phyloP scores from a whole-genome alignment of 2,113 vertebrate genomes.

The Entelurus aequoreus region DNA sequence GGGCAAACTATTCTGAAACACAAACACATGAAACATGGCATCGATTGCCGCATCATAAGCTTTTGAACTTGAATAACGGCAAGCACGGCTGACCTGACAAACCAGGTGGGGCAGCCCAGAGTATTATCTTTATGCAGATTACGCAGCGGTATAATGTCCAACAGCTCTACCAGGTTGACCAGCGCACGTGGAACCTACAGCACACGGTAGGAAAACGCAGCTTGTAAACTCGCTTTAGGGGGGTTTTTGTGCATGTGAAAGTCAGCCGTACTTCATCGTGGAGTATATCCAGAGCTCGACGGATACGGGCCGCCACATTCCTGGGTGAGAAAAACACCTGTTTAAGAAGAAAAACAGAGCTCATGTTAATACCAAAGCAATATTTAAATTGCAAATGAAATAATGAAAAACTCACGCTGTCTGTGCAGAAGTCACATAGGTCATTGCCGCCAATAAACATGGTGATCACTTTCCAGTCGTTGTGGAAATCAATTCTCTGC shows the following conservation, averaged over 20 bases:
- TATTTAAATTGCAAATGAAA: not conserved
- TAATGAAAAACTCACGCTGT: constrained; percentile 72
- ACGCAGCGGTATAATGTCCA: constrained; percentile 70
- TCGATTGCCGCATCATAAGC: not conserved
- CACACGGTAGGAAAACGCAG: not conserved
- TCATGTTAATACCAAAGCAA: not conserved
- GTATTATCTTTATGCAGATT: constrained; percentile 66
- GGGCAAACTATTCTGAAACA: constrained; percentile 76
- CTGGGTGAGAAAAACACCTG: constrained; percentile 78
- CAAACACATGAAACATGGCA: not conserved
- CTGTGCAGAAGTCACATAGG: constrained; percentile 81
- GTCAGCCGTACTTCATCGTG: constrained; percentile 62
- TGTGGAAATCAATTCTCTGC: constrained; percentile 79
- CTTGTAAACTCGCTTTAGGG: no score
- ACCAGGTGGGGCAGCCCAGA: constrained; percentile 74
- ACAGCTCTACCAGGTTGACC: constrained; percentile 82
- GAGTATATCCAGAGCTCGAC: constrained; percentile 82
- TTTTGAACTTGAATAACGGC: not conserved
- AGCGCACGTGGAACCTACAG: constrained; percentile 83
- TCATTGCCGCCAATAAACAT: constrained; percentile 81
- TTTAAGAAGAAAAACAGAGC: not conserved
- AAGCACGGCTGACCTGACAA: constrained; percentile 58
- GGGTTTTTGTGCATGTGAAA: not conserved
- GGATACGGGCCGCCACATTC: constrained; percentile 74
- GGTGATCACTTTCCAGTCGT: constrained; percentile 91